Conservation (phyloP, 1,140 invertebrate genomes). For the Andrena cerasifolii region DNA sequence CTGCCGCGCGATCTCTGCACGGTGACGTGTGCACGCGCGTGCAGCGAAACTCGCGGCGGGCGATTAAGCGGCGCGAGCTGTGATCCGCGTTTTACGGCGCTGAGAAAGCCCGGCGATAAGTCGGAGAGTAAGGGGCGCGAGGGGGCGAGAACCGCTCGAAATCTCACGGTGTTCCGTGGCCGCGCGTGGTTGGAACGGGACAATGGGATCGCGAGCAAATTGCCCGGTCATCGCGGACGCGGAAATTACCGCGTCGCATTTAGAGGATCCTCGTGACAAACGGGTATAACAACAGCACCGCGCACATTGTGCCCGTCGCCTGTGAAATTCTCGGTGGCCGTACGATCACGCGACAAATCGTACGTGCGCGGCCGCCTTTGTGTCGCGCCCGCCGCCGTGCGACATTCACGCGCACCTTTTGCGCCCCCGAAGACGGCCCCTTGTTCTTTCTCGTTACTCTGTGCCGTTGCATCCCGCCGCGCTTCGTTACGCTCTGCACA, state of each 20-base stretch:
- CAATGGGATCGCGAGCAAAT: conserved; percentile 30
- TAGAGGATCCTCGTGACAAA: conserved; percentile 20
- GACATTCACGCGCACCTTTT: conserved; percentile 3
- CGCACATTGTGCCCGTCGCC: not conserved
- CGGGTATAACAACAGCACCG: conserved; percentile 10
- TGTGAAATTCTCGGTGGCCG: conserved; percentile 19
- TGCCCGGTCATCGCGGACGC: conserved; percentile 14
- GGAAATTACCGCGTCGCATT: conserved; percentile 26
- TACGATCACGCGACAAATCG: conserved; percentile 5
- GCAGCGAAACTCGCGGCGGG: not conserved
- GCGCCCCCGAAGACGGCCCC: conserved; percentile 3
- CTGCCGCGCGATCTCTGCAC: not conserved
- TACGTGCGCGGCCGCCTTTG: not conserved
- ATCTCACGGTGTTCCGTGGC: not conserved
- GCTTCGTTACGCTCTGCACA: conserved; percentile 15
- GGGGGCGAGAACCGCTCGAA: not conserved
- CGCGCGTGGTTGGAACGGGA: not conserved
- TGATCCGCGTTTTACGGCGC: conserved; percentile 17
- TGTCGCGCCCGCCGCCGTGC: not conserved
- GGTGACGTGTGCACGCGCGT: no score
- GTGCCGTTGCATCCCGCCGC: conserved; percentile 35
- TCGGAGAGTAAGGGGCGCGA: not conserved
- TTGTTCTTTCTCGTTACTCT: conserved; percentile 29
- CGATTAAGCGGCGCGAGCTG: conserved; percentile 1
- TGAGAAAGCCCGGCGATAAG: not conserved